phyloP scores from a whole-genome alignment of 2,113 vertebrate species.

The Mustela lutreola region DNA sequence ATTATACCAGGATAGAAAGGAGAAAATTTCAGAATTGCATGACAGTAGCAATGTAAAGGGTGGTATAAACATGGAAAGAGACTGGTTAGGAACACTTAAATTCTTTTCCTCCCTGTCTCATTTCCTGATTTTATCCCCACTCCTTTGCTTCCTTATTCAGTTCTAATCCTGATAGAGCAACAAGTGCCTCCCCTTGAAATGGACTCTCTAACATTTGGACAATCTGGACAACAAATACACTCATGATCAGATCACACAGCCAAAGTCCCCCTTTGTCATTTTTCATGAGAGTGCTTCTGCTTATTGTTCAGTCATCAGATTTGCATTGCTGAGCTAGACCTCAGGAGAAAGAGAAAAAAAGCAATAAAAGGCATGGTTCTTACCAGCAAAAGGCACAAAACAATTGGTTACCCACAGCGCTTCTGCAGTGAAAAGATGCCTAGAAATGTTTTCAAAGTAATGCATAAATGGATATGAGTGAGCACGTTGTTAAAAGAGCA shows the following conservation, averaged over 20 bases:
- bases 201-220: background rate
- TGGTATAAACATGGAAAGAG: background rate
- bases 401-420: background rate
- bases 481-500: background rate
- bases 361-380: background rate
- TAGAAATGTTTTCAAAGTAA: slow-evolving; percentile 30
- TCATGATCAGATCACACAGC: background rate
- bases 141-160: background rate
- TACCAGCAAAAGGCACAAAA: background rate
- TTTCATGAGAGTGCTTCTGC: background rate
- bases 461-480: background rate
- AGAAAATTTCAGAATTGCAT: background rate
- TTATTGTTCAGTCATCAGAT: background rate
- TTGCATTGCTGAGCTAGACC: background rate
- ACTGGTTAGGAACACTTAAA: background rate
- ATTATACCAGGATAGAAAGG: background rate
- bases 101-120: background rate
- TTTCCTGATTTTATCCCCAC: background rate
- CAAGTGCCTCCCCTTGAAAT: background rate
- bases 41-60: background rate
- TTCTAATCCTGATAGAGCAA: background rate
- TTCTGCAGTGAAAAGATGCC: background rate
- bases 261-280: background rate
- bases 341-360: background rate
- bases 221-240: background rate